These are phyloP conservation scores for Denticeps clupeoides DNA, from an alignment of 2,797 vertebrate species.

Conservation along the genomic window DNA sequence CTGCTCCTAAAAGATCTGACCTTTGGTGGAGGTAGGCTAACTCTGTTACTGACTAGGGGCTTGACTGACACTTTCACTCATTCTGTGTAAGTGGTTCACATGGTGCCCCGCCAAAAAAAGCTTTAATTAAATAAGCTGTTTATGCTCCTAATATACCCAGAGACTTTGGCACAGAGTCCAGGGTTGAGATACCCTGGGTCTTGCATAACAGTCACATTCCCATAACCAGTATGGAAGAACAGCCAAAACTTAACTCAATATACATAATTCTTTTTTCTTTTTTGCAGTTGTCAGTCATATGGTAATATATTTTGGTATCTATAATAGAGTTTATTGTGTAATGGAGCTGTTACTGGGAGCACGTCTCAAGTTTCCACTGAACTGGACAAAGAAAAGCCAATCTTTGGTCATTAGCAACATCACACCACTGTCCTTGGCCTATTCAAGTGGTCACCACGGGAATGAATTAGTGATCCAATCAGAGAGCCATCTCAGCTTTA, in stretches of 20 bases:
- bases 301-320: not conserved
- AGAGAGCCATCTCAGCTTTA: not conserved
- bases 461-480: not conserved
- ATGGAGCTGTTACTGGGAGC: not conserved
- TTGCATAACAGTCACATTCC: slow-evolving; percentile 2
- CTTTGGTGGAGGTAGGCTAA: slow-evolving; percentile 75
- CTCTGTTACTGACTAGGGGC: too few relatives aligned
- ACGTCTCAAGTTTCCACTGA: not conserved
- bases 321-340: not conserved
- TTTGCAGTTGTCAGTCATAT: not conserved
- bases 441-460: not conserved
- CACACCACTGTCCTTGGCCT: not conserved
- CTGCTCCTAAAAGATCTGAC: slow-evolving; percentile 73
- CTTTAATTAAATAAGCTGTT: slow-evolving; percentile 28
- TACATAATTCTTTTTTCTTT: not conserved
- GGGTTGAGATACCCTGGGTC: slow-evolving; percentile 19
- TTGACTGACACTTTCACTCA: slow-evolving; percentile 12
- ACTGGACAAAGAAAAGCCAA: not conserved
- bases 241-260: not conserved
- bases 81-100: slow-evolving; percentile 15
- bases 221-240: not conserved
- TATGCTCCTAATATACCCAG: slow-evolving; percentile 7
- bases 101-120: slow-evolving; percentile 17
- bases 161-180: slow-evolving; percentile 20
- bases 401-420: not conserved